These are phyloP conservation scores for Montipora sp. DNA, from an alignment of 64 coral and sea anemone genomes.

Conservation along the genomic window DNA sequence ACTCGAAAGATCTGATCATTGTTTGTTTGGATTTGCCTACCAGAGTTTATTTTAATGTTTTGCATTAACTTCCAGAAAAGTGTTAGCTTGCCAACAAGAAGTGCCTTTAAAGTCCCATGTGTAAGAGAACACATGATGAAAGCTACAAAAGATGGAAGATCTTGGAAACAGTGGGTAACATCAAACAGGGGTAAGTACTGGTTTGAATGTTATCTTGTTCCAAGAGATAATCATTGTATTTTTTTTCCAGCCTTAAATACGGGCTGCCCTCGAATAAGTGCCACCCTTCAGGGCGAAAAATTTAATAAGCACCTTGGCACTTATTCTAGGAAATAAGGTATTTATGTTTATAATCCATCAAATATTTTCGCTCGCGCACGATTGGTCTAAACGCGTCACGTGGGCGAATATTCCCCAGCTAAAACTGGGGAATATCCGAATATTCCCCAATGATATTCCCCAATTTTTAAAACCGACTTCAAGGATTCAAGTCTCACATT, in stretches of 20 bases:
- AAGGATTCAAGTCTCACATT: no score
- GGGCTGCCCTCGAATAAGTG: slow-evolving; percentile 2
- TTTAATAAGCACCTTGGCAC: neutral
- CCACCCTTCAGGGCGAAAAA: neutral
- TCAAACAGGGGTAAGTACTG: slow-evolving; percentile 24
- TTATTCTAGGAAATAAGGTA: slow-evolving; percentile 16
- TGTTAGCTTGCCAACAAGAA: neutral
- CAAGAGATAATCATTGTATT: neutral
- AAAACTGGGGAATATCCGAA: no score
- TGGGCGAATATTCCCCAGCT: no score
- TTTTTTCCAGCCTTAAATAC: slow-evolving; percentile 6
- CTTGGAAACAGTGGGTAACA: slow-evolving; percentile 64
- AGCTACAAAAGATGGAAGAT: slow-evolving; percentile 59
- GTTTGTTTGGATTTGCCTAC: slow-evolving; percentile 6
- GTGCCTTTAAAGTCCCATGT: slow-evolving; percentile 35
- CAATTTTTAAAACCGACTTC: no score
- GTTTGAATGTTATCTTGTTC: slow-evolving; percentile 11
- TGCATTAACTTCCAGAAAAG: neutral
- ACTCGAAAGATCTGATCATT: slow-evolving; percentile 6
- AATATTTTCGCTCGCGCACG: no score
- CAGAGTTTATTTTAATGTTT: slow-evolving; percentile 8
- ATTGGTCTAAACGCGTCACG: no score
- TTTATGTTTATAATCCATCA: neutral
- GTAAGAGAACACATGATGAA: slow-evolving; percentile 48
- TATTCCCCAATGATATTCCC: no score